Conservation (phyloP, 2,113 vertebrate species). For the Actenoides hombroni region DNA sequence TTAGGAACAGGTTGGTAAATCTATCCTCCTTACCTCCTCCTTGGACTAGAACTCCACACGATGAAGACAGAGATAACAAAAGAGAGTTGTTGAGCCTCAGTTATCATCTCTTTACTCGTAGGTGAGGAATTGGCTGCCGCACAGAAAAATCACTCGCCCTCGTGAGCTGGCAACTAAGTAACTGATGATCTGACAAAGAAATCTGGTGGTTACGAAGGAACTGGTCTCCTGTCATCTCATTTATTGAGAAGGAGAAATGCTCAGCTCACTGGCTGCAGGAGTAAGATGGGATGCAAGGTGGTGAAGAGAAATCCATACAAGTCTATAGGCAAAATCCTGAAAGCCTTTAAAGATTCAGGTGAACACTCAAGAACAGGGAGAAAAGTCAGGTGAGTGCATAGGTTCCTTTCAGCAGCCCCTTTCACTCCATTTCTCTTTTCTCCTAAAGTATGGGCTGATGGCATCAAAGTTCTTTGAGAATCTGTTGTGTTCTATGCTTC, state of each 20-base stretch:
- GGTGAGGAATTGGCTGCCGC: not conserved
- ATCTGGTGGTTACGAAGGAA: not conserved
- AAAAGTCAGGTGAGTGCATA: not conserved
- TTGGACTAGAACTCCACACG: not conserved
- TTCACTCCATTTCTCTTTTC: not conserved
- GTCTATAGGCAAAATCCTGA: not conserved
- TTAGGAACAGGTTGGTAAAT: not conserved
- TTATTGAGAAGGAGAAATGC: not conserved
- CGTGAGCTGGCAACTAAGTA: not conserved
- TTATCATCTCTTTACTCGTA: not conserved
- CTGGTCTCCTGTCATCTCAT: not conserved
- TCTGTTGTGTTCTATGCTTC: not conserved
- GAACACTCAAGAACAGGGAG: not conserved
- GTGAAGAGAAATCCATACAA: not conserved
- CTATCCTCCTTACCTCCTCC: not conserved
- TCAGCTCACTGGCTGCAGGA: not conserved
- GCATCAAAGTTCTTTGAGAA: not conserved
- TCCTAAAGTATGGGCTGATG: not conserved
- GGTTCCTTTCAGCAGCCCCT: not conserved
- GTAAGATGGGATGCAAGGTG: not conserved
- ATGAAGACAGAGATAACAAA: not conserved
- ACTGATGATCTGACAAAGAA: not conserved
- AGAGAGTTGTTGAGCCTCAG: not conserved
- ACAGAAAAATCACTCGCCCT: not conserved
- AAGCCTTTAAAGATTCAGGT: not conserved